A percentile compares a stretch with the other conserved stretches of the same genome.
These are phyloP conservation scores for Erynnis tages DNA, from an alignment of 2,888 invertebrate genomes.

Conservation along the genomic window DNA sequence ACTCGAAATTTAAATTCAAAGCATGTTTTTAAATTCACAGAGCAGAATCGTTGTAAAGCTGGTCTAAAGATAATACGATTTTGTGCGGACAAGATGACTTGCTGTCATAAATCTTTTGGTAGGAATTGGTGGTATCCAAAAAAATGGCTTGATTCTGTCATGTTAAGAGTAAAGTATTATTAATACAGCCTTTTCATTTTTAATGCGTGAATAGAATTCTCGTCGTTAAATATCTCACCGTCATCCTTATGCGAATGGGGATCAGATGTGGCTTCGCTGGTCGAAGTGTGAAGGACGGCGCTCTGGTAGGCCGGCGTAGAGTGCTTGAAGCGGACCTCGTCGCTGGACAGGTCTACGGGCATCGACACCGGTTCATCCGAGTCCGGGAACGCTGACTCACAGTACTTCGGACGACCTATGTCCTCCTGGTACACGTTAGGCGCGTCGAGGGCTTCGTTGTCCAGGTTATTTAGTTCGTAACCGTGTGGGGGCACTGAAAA, in stretches of 20 bases:
- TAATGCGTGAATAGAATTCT: no score
- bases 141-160: no score
- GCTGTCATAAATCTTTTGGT: no score
- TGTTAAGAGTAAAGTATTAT: no score
- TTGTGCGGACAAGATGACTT: no score
- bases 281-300: conserved; percentile 83
- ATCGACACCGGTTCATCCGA: conserved; percentile 72
- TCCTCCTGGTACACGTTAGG: conserved; percentile 78
- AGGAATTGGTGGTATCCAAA: no score
- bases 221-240: conserved; percentile 43
- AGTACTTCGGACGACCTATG: conserved; percentile 51
- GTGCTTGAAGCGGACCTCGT: conserved; percentile 84
- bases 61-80: no score
- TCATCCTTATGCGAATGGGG: conserved; percentile 61
- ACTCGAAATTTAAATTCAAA: no score
- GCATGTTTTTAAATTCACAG: no score
- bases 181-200: no score
- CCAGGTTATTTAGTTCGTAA: conserved; percentile 84
- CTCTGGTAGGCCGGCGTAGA: conserved; percentile 89
- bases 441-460: conserved; percentile 84
- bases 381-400: conserved; percentile 65
- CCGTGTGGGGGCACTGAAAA: conserved; percentile 83
- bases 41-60: no score
- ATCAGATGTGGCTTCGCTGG: conserved; percentile 61
- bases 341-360: conserved; percentile 65